Conservation (phyloP, 2,797 vertebrate species). For the Coluber constrictor region DNA sequence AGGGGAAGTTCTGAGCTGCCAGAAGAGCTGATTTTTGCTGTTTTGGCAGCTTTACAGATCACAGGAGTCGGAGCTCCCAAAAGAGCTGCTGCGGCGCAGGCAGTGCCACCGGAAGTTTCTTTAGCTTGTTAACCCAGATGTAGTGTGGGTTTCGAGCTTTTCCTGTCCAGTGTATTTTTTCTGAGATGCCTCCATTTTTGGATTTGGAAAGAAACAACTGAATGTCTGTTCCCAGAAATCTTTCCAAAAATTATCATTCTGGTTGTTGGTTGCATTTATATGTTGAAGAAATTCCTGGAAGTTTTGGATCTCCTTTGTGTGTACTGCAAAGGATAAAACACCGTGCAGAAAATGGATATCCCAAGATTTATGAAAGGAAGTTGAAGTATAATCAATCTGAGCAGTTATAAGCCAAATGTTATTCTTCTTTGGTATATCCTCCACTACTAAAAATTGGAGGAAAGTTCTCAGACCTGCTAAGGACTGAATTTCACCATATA, state of each 20-base stretch:
- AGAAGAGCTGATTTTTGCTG: too few species aligned
- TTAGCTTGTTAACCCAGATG: too few species aligned
- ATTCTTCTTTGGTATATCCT: not conserved
- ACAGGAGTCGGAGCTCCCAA: too few species aligned
- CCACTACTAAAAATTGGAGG: not conserved
- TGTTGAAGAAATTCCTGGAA: not conserved
- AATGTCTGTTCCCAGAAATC: not conserved
- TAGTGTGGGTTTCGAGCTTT: not conserved
- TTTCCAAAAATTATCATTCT: not conserved
- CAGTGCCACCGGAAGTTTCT: too few species aligned
- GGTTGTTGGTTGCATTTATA: not conserved
- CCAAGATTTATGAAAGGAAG: not conserved
- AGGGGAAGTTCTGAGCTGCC: too few species aligned
- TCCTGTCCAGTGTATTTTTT: not conserved
- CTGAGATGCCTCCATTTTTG: rapidly evolving
- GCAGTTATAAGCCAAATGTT: not conserved
- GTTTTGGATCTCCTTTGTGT: not conserved
- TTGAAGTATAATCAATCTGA: not conserved
- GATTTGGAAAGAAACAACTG: not conserved
- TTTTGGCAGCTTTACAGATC: too few species aligned
- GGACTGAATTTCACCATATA: not conserved
- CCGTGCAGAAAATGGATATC: not conserved
- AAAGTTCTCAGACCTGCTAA: not conserved
- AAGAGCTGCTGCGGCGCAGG: too few species aligned
- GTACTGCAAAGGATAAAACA: not conserved